These are phyloP conservation scores for Phalacrocorax aristotelis DNA, from an alignment of 2,113 vertebrate species.

Conservation along the genomic window DNA sequence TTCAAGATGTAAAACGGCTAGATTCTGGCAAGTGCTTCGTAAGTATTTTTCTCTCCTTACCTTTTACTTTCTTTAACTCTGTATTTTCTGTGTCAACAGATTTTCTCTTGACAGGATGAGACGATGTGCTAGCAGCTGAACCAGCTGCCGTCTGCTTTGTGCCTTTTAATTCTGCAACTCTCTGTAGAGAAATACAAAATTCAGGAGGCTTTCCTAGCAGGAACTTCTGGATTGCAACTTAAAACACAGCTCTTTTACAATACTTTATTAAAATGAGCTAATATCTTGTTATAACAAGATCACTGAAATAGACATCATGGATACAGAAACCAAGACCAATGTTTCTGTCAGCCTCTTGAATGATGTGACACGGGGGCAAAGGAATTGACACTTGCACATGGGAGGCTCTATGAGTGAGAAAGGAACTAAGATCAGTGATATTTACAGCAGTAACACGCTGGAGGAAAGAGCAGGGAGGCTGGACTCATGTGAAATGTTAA, in stretches of 20 bases:
- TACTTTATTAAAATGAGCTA: not conserved
- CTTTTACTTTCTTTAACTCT: slow-evolving; percentile 77
- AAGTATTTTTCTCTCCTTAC: not conserved
- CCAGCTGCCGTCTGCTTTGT: slow-evolving; percentile 50
- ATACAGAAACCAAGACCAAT: not conserved
- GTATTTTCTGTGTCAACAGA: slow-evolving; percentile 62
- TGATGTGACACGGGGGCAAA: not conserved
- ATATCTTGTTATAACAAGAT: not conserved
- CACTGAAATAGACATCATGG: not conserved
- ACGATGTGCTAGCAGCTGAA: slow-evolving; percentile 5
- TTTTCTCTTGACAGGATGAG: slow-evolving; percentile 80
- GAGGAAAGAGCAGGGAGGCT: not conserved
- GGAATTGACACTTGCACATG: not conserved
- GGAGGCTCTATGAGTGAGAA: not conserved
- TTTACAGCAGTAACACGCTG: not conserved
- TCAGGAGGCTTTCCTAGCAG: not conserved
- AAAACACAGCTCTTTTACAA: not conserved
- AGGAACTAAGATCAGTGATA: not conserved
- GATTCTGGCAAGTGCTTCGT: not conserved
- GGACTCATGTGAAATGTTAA: not conserved
- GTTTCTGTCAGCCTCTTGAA: not conserved
- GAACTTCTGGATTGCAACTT: not conserved
- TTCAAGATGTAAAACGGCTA: not conserved
- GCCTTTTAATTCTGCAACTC: slow-evolving; percentile 81
- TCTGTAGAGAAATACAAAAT: slow-evolving; percentile 53